Conservation (phyloP, 2,113 vertebrate genomes). For the Hippocampus guttulatus region DNA sequence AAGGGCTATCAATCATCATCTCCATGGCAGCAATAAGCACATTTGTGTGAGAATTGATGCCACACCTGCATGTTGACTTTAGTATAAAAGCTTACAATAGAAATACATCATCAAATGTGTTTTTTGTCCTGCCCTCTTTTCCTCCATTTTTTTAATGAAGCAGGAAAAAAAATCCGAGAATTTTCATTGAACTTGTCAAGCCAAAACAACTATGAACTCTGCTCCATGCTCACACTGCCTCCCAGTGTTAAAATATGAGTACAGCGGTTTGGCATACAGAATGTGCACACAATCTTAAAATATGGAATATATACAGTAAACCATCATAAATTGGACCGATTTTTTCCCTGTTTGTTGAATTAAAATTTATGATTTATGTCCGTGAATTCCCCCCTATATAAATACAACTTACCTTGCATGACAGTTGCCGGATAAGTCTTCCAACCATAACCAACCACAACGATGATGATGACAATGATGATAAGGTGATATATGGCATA, state of each 20-base stretch:
- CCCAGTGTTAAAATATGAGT: slow-evolving; percentile 41
- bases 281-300: neutral
- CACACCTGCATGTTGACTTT: neutral
- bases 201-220: neutral
- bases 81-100: too few species aligned
- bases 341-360: neutral
- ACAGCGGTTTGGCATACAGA: neutral
- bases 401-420: neutral
- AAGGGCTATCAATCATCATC: neutral
- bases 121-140: too few species aligned
- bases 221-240: slow-evolving; percentile 53
- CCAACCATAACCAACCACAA: too few species aligned
- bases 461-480: too few species aligned
- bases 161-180: too few species aligned
- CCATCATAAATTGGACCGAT: neutral
- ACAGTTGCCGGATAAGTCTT: too few species aligned
- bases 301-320: neutral
- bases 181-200: neutral
- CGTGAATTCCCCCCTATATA: neutral
- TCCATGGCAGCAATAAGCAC: neutral
- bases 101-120: too few species aligned
- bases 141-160: too few species aligned
- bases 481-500: too few species aligned
- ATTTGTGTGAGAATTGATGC: too few species aligned
- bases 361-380: neutral